phyloP scores from a whole-genome alignment of 2,888 invertebrate species.

The Ptilodon capucinus region DNA sequence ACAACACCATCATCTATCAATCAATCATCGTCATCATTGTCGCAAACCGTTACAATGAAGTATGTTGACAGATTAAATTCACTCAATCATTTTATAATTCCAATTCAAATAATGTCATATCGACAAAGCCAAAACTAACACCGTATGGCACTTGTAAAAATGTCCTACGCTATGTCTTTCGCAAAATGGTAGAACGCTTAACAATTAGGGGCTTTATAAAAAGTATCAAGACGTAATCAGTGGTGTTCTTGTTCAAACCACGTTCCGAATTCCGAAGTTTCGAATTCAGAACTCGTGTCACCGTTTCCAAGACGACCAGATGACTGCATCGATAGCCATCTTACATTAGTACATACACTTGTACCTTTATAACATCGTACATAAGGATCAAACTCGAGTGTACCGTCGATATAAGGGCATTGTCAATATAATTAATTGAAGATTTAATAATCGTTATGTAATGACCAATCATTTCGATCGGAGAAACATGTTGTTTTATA shows the following conservation, averaged over 20 bases:
- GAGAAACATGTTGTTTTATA: constrained; percentile 1
- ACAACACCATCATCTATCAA: no score
- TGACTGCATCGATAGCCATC: constrained; percentile 16
- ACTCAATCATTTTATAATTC: no score
- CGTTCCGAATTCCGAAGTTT: constrained; percentile 47
- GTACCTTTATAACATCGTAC: background rate
- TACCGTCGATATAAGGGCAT: background rate
- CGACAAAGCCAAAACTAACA: no score
- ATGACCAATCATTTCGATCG: constrained; percentile 16
- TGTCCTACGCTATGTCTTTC: no score
- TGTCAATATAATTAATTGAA: constrained; percentile 29
- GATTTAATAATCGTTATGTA: constrained; percentile 25
- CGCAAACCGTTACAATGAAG: no score
- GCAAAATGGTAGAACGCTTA: no score
- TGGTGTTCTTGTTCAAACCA: constrained; percentile 36
- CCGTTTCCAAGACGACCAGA: constrained; percentile 48
- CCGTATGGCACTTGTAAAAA: no score
- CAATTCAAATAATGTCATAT: no score
- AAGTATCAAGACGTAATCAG: constrained; percentile 29
- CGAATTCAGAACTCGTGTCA: constrained; percentile 49
- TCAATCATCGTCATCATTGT: no score
- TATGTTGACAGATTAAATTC: no score
- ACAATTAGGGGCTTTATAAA: background rate
- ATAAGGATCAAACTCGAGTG: constrained; percentile 6
- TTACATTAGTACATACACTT: no score